Base-by-base conservation (phyloP, 2,888 invertebrate genomes). In the Tupiocoris notatus region DNA sequence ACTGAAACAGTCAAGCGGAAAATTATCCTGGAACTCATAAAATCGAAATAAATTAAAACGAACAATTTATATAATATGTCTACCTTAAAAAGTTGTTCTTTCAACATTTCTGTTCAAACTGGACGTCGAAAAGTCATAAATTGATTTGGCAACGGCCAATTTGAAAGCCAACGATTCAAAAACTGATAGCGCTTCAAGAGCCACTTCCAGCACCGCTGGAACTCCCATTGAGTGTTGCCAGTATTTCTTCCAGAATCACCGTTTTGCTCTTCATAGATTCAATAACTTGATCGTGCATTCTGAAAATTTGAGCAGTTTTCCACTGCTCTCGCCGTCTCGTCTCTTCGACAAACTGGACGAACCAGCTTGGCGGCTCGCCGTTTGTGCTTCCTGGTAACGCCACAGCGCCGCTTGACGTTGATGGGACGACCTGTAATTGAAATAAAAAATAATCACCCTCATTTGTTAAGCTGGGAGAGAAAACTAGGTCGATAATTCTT, bases 301-400 rank as follows among this genome's bases (percentile, higher is more conserved):
- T 78, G 24, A 76, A 25, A 1, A 78, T 23, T 21, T 78, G 76
- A 18, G 73, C 62, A 12, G 76, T 68, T 71, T 78, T 78, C 78
- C 78, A 78, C 64, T 65, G 54, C 56, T 78, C 76, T n/a, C 73
- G 71, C 17, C 61, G 70, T 23, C 64, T 54, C 24, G 70, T 76
- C 7, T 78, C 76, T 9, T 61, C 7, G 16, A 76, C 62, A 23
- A 78, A 76, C 0, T 39, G 17, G n/a, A 65, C 67, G 20, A 78
- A 76, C 78, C 78, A 78, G 0, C 24, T 57, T 0, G 78, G 78
- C 0, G 64, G 68, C 1, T 62, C 61, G 56, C 57, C 12, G 16
- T 70, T 65, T 12, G 25, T 16, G 20, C 17, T 21, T 54, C 54
- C 25, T 6, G 24, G 64, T 1, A 18, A n/a, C 21, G 25, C 64